phyloP scores from a whole-genome alignment of 2,888 invertebrate genomes.

The Rhingia rostrata region DNA sequence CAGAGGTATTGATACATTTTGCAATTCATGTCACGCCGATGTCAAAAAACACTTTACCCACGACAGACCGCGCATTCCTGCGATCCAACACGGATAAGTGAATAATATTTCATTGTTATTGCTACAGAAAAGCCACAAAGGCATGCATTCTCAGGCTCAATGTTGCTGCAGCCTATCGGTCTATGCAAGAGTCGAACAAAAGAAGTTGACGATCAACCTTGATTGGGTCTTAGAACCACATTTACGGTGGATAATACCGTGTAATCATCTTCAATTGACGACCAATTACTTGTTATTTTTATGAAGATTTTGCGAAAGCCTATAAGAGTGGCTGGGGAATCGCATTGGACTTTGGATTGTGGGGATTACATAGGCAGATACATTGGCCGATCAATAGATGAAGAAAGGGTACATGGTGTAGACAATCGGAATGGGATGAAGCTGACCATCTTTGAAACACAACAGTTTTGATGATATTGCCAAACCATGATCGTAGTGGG shows the following conservation, averaged over 20 bases:
- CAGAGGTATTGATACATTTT: slow-evolving; percentile 33
- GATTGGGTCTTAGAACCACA: slow-evolving; percentile 38
- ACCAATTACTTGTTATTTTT: slow-evolving; percentile 42
- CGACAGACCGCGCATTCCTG: slow-evolving; percentile 28
- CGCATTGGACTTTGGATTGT: neutral
- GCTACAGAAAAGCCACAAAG: slow-evolving; percentile 18
- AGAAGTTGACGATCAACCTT: slow-evolving; percentile 27
- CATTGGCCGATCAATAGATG: too few relatives aligned
- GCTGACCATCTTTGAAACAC: too few relatives aligned
- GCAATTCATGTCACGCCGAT: slow-evolving; percentile 51
- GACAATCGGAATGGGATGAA: too few relatives aligned
- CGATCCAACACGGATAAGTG: slow-evolving; percentile 33
- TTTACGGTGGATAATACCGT: slow-evolving; percentile 9
- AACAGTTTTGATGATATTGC: too few relatives aligned
- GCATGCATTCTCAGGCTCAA: neutral
- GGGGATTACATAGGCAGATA: too few relatives aligned
- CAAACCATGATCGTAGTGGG: too few relatives aligned
- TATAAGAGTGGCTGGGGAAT: neutral
- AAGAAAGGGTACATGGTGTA: too few relatives aligned
- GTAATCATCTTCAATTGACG: slow-evolving; percentile 50
- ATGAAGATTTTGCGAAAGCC: slow-evolving; percentile 2
- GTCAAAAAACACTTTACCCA: slow-evolving; percentile 44
- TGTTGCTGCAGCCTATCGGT: neutral
- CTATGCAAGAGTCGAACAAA: slow-evolving; percentile 21
- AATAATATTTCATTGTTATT: slow-evolving; percentile 47